Conservation (phyloP, 2,888 invertebrate genomes). For the Mythimna albipuncta region DNA sequence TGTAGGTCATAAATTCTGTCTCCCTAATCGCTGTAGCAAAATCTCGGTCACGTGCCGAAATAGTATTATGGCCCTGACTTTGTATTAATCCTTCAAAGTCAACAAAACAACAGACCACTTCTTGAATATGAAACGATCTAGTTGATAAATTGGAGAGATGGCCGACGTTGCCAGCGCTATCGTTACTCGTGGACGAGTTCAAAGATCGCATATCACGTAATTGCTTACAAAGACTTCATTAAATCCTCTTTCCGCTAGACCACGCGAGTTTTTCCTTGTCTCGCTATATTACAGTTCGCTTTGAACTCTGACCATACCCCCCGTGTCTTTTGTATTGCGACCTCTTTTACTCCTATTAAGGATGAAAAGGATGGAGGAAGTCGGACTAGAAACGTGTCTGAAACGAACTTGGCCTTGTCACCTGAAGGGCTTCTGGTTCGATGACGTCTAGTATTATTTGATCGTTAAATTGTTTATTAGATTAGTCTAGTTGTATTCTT, state of each 20-base stretch:
- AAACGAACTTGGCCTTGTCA: constrained; percentile 74
- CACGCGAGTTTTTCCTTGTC: constrained; percentile 22
- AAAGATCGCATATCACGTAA: constrained; percentile 33
- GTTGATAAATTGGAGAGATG: constrained; percentile 17
- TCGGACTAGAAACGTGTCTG: constrained; percentile 46
- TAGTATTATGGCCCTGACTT: constrained; percentile 28
- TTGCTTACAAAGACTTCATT: constrained; percentile 8
- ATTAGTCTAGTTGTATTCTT: constrained; percentile 9
- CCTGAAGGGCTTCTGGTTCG: constrained; percentile 69
- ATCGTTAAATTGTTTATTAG: constrained; percentile 40
- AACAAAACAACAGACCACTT: constrained; percentile 9
- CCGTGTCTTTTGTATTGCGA: constrained; percentile 1
- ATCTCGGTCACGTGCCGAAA: constrained; percentile 47
- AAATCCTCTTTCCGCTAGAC: constrained; percentile 4
- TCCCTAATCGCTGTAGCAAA: constrained; percentile 30
- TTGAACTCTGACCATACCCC: constrained; percentile 45
- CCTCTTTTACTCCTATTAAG: constrained; percentile 29
- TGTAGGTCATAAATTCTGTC: constrained; percentile 22
- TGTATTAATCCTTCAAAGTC: constrained; percentile 21
- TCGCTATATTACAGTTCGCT: constrained; percentile 1
- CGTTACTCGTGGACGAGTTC: constrained; percentile 26
- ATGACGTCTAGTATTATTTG: constrained; percentile 25
- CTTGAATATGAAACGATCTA: constrained; percentile 21
- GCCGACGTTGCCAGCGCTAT: constrained; percentile 16
- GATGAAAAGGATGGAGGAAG: constrained; percentile 19